A percentile compares a stretch with the other conserved stretches of the same genome.
These are phyloP conservation scores for Oligia latruncula DNA, from an alignment of 2,888 invertebrate species.

Conservation along the genomic window DNA sequence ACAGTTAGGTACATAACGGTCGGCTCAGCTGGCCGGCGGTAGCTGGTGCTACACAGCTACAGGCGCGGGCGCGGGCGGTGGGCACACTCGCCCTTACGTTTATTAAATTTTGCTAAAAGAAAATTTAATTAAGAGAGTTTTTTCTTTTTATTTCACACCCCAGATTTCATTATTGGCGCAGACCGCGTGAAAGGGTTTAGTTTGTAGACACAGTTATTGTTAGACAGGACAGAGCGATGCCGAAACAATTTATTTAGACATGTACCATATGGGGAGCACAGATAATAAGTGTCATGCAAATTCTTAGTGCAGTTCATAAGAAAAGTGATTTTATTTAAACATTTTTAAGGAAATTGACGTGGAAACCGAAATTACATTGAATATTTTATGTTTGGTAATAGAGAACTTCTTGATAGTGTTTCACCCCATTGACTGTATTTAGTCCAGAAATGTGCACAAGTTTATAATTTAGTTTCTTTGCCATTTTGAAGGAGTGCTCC, in stretches of 20 bases:
- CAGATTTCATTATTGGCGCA: conserved; percentile 89
- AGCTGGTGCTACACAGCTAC: background rate
- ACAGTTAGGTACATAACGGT: conserved; percentile 32
- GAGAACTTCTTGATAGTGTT: background rate
- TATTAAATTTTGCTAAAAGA: conserved; percentile 89
- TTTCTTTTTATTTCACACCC: conserved; percentile 89
- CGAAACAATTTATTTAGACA: background rate
- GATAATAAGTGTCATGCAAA: too few relatives aligned
- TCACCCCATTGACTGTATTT: background rate
- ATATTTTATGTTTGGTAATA: background rate
- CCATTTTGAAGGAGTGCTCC: background rate
- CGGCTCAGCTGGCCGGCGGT: conserved; percentile 53
- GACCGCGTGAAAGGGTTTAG: conserved; percentile 86
- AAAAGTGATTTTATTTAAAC: background rate
- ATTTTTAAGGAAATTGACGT: background rate
- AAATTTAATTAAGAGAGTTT: conserved; percentile 90
- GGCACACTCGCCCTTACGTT: conserved; percentile 77
- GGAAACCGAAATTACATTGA: background rate
- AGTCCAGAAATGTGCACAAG: background rate
- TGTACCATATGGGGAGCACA: too few relatives aligned
- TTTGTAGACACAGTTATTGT: conserved; percentile 69
- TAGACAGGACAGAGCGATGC: conserved; percentile 64
- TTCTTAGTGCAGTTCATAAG: background rate
- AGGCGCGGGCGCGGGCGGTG: conserved; percentile 36
- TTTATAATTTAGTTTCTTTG: background rate